Evolutionary conservation across 2,888 invertebrate species (phyloP).

Genomic region (Eutolmus rufibarbis): DNA sequence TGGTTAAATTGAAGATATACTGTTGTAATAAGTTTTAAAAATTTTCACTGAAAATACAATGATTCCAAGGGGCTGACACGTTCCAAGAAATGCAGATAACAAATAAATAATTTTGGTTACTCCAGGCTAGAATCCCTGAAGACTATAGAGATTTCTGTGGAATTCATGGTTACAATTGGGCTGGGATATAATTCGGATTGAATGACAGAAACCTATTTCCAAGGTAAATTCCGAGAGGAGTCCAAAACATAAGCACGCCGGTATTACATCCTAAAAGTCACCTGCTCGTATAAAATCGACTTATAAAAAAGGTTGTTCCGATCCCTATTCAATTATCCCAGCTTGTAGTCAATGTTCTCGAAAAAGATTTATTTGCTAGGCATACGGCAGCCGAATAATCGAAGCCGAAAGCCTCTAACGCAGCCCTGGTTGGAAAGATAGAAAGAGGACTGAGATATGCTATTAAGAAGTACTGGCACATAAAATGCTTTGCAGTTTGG

Average conservation of each 20-base stretch:
- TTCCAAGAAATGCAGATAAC: neutral
- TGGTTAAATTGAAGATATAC: too few species aligned
- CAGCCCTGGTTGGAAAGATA: neutral
- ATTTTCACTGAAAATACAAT: neutral
- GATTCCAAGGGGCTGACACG: neutral
- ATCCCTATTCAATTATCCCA: constrained; percentile 26
- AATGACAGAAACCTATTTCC: neutral
- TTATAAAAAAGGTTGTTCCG: constrained; percentile 17
- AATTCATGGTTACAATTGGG: neutral
- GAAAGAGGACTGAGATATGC: neutral
- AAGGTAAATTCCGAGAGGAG: neutral
- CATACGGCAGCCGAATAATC: neutral
- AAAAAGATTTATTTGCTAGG: constrained; percentile 19
- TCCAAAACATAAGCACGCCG: neutral
- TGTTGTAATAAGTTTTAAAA: too few species aligned
- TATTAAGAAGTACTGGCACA: neutral
- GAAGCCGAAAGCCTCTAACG: neutral
- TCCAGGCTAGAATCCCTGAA: neutral
- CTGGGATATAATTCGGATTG: neutral
- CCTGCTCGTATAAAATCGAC: constrained; percentile 2
- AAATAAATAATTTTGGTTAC: neutral
- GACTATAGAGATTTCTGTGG: neutral
- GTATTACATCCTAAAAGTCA: neutral
- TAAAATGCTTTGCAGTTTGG: neutral
- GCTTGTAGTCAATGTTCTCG: constrained; percentile 21